phyloP scores from a whole-genome alignment of 2,888 invertebrate genomes.

The Leucophenga maculata region DNA sequence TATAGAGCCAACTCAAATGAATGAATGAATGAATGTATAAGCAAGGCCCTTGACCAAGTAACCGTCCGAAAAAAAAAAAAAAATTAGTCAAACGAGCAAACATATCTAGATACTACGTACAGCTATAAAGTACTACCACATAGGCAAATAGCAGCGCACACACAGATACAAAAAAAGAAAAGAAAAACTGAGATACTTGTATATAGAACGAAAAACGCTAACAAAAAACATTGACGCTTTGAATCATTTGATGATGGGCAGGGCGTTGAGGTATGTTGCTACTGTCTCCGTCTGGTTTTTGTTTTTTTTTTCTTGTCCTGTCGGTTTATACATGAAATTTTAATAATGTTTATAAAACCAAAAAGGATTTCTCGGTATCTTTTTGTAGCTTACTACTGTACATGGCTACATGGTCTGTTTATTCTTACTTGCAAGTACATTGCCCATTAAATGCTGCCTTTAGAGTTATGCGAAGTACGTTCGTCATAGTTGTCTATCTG shows the following conservation, averaged over 20 bases:
- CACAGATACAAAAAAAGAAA: not conserved
- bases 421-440: conserved; percentile 55
- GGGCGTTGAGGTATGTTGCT: too few relatives aligned
- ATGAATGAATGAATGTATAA: conserved; percentile 27
- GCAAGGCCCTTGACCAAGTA: conserved; percentile 63
- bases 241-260: too few relatives aligned
- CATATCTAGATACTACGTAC: not conserved
- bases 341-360: conserved; percentile 67
- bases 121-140: not conserved
- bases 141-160: not conserved
- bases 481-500: not conserved
- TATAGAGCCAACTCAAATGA: not conserved
- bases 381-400: conserved; percentile 28
- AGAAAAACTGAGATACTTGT: not conserved
- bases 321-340: conserved; percentile 58
- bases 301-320: not conserved
- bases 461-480: conserved; percentile 16
- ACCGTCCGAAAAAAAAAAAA: conserved; percentile 54
- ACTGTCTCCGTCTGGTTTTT: too few relatives aligned
- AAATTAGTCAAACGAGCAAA: not conserved
- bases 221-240: too few relatives aligned
- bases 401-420: conserved; percentile 48
- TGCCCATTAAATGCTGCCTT: conserved; percentile 60
- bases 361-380: conserved; percentile 61
- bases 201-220: too few relatives aligned